Conservation (phyloP, 2,113 vertebrate species). For the Xerus inauris region DNA sequence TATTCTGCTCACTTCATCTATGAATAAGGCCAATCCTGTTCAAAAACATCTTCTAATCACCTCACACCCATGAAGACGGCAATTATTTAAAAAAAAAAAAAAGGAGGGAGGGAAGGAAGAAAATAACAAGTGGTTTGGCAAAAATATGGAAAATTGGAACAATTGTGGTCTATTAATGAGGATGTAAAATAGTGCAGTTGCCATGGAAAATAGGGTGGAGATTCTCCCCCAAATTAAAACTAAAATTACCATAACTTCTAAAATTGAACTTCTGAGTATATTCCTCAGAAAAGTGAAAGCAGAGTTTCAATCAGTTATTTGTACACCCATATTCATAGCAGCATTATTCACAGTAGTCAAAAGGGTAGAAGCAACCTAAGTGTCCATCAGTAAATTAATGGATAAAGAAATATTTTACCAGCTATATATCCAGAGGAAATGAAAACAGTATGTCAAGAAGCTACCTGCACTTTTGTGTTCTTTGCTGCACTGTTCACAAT, state of each 20-base stretch:
- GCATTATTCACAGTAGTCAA: not conserved
- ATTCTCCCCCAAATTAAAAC: not conserved
- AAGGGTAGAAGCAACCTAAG: not conserved
- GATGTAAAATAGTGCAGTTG: not conserved
- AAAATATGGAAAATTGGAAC: not conserved
- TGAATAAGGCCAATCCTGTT: not conserved
- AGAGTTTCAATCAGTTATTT: not conserved
- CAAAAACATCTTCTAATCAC: not conserved
- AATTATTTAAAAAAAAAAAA: not conserved
- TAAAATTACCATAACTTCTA: not conserved
- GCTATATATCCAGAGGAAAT: no score
- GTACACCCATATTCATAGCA: not conserved
- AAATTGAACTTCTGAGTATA: not conserved
- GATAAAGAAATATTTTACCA: no score
- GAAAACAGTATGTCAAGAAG: no score
- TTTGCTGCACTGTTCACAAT: no score
- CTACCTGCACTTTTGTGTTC: no score
- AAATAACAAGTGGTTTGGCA: not conserved
- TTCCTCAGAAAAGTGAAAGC: not conserved
- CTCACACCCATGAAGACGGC: not conserved
- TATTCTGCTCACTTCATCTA: not conserved
- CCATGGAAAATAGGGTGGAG: not conserved
- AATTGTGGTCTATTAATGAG: not conserved
- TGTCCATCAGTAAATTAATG: not conserved
- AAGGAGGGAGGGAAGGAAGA: not conserved